Base-by-base conservation (phyloP, 2,888 invertebrate species). In the Hipparchia semele region DNA sequence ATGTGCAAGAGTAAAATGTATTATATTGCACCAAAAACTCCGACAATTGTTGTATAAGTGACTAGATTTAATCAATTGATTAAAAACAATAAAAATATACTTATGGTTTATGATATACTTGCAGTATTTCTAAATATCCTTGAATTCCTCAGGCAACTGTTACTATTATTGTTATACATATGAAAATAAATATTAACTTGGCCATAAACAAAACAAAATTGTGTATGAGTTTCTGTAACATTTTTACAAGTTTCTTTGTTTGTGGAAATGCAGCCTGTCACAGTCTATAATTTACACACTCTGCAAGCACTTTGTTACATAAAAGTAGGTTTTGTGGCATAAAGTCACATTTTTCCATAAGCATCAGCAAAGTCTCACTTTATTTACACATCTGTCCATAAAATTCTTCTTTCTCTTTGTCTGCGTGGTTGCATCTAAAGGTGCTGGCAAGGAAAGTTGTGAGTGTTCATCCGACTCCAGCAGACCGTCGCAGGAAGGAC, bases 321-420 rank as follows among this genome's bases (percentile, higher is more conserved):
- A 61, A 33, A 61, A 69, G 53, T 61, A 49, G 23, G 10, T 7
- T 56, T 59, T 58, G 49, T 49, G 13, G 80, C 77, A 49, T 68
- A 51, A 54, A 74, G 75, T 79, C 78, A 78, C 80, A 70, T 72
- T 78, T 62, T 74, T 79, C 76, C 82, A 81, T 81, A 79, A 82
- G 80, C 80, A 95, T 96, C 87, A 97, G 94, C 92, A 92, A 84
- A 96, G 96, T 94, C 96, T 95, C 90, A 97, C 96, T 95, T 97
- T 97, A 92, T 96, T 97, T 81, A 97, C 96, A 90, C 97, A 97
- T 88, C 96, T 95, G 94, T 97, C 97, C 96, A 98, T 96, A 88
- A 98, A 97, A 89, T 97, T 97, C 86, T 96, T 96, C 88, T 96
- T 96, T 83, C 96, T 94, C 87, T 96, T 96, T 8, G 94, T 95